Evolutionary conservation across 1,140 invertebrate genomes (phyloP).

Genomic region (Chlorops oryzae): DNA sequence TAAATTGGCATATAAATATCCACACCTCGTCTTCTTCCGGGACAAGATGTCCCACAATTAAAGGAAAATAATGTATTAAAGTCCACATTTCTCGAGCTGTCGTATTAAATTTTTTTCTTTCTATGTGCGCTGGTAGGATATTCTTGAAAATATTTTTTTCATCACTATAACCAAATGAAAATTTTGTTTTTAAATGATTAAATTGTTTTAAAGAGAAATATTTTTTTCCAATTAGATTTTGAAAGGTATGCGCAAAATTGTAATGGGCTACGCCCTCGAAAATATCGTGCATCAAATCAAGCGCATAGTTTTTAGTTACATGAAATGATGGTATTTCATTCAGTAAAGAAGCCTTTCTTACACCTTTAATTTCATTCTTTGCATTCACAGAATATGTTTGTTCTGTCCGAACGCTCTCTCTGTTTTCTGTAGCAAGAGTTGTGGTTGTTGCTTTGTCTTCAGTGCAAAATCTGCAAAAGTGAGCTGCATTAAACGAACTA

Average conservation of each 20-base stretch:
- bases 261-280: constrained; percentile 30
- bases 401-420: not conserved
- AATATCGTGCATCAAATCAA: constrained; percentile 38
- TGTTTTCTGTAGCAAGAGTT: not conserved
- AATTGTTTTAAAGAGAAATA: constrained; percentile 27
- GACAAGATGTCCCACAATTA: constrained; percentile 28
- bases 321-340: constrained; percentile 25
- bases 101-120: constrained; percentile 17
- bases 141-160: too few species aligned
- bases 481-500: constrained; percentile 27
- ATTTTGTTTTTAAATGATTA: constrained; percentile 13
- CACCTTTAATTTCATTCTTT: constrained; percentile 18
- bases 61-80: constrained; percentile 21
- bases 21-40: constrained; percentile 18
- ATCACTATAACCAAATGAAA: constrained; percentile 4
- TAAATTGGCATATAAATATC: too few species aligned
- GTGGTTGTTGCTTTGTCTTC: constrained; percentile 11
- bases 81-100: constrained; percentile 29
- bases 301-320: constrained; percentile 23
- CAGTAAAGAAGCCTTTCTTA: constrained; percentile 19
- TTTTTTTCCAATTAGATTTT: constrained; percentile 22
- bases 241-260: constrained; percentile 24
- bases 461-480: constrained; percentile 34
- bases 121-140: not conserved
- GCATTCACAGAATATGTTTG: constrained; percentile 7